phyloP scores from a whole-genome alignment of 2,888 invertebrate genomes.

The Pinctada fucata region DNA sequence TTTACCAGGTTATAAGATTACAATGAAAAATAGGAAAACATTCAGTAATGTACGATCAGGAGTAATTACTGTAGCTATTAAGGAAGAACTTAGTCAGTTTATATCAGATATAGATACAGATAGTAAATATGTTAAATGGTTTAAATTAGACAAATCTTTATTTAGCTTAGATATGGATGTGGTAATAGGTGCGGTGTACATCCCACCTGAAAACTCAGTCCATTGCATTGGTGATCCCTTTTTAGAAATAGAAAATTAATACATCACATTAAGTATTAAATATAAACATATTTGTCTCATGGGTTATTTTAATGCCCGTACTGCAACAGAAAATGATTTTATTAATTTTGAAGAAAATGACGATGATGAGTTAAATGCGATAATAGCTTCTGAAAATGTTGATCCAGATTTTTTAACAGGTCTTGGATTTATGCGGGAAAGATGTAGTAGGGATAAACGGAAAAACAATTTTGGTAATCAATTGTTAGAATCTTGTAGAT shows the following conservation, averaged over 20 bases:
- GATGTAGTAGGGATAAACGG: background rate
- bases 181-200: constrained; percentile 8
- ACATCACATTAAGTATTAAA: background rate
- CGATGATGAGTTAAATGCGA: background rate
- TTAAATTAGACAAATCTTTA: constrained; percentile 1
- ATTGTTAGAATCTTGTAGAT: constrained; percentile 14
- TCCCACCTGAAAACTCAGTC: too few relatives aligned
- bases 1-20: constrained; percentile 11
- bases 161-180: constrained; percentile 5
- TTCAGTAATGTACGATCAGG: too few relatives aligned
- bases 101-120: background rate
- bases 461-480: constrained; percentile 4
- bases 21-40: constrained; percentile 17
- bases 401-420: background rate
- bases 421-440: background rate
- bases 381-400: background rate
- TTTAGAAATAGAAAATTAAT: constrained; percentile 16
- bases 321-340: background rate
- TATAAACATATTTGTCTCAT: constrained; percentile 10
- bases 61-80: background rate
- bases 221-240: background rate
- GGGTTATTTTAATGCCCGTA: constrained; percentile 9
- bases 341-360: background rate
- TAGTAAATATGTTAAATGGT: too few relatives aligned
- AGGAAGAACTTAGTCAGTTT: background rate